Base-by-base conservation (phyloP, 2,888 invertebrate species). In the Trachelus iudaicus region DNA sequence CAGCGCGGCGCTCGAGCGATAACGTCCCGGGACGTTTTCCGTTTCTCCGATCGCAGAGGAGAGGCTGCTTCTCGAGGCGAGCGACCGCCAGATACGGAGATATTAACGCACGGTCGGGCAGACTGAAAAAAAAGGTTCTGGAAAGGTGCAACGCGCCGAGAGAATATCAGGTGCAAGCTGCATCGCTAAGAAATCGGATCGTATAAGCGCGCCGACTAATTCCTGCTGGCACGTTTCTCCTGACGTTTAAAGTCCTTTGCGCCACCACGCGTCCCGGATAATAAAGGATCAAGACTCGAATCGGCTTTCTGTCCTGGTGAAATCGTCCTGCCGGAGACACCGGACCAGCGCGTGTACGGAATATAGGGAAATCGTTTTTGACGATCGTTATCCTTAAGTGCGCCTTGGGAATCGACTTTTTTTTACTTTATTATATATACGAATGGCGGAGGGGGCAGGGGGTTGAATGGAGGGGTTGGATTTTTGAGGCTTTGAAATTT, bases 91-190 rank as follows among this genome's bases (percentile, higher is more conserved):
- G 69, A 69, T 33, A 69, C 11, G 81, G 75, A 81, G 86, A 86
- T 86, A 87, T 84, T 81, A 81, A 81, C 83, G 81, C 83, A 74
- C 81, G 83, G 83, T 78, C 83, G 79, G 77, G 78, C 85, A 83
- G 82, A 9, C n/a, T 11, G 34, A 69, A 83, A 85, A 85, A 81
- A 80, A 79, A 69, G 33, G 15, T 31, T 11, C 6, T 11, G n/a
- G 37, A 81, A 83, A 84, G 82, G 82, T 35, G 33, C 33, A 15
- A 23, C 15, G 81, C 77, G 75, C 33, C 69, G 56, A 75, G 73
- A 80, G 79, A 79, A 78, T 73, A 77, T 86, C 86, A 86, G 86
- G 86, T 85, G 86, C 82, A 79, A 80, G 81, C 78, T 77, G 81
- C 81, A 77, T 75, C 81, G 78, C 80, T 15, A 31, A 69, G 69